Percentiles rank a stretch among this genome's conserved stretches.
Evolutionary conservation across 2,888 invertebrate species (phyloP).

Genomic region (Dimorphilus gyrociliatus): DNA sequence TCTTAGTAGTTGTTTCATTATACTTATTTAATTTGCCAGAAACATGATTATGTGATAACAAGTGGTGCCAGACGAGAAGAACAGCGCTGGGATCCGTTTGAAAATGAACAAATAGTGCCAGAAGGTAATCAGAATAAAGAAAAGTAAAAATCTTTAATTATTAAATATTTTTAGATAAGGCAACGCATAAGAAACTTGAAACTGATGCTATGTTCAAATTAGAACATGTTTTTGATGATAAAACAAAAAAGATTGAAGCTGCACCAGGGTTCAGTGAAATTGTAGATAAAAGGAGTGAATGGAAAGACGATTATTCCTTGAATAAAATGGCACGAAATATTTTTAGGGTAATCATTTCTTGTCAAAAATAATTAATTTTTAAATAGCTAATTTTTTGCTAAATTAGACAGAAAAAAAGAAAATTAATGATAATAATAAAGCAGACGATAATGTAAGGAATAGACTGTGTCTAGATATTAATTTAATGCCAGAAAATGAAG

Average conservation of each 20-base stretch:
- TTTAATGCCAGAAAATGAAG: conserved; percentile 59
- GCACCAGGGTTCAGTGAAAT: conserved; percentile 48
- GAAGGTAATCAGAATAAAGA: conserved; percentile 27
- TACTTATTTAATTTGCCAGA: no score
- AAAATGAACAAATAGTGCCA: conserved; percentile 61
- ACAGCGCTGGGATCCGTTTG: conserved; percentile 89
- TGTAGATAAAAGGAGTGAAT: conserved; percentile 56
- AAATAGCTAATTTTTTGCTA: not conserved
- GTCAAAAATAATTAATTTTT: not conserved
- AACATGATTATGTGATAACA: conserved; percentile 85
- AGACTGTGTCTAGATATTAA: conserved; percentile 60
- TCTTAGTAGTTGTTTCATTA: not conserved
- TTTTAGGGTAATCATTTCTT: conserved; percentile 59
- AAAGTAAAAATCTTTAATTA: not conserved
- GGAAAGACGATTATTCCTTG: conserved; percentile 81
- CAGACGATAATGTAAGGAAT: conserved; percentile 53
- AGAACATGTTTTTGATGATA: conserved; percentile 67
- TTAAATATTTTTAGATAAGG: conserved; percentile 49
- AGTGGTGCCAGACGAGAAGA: conserved; percentile 90
- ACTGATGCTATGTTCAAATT: conserved; percentile 96
- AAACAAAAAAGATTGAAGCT: conserved; percentile 15
- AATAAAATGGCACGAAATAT: conserved; percentile 66
- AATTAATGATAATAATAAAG: conserved; percentile 49
- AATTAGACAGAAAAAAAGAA: conserved; percentile 55
- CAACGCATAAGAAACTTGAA: conserved; percentile 60